A percentile compares a stretch with the other conserved stretches of the same genome.
Conservation (phyloP, 2,113 vertebrate genomes). For the Coturnix japonica region DNA sequence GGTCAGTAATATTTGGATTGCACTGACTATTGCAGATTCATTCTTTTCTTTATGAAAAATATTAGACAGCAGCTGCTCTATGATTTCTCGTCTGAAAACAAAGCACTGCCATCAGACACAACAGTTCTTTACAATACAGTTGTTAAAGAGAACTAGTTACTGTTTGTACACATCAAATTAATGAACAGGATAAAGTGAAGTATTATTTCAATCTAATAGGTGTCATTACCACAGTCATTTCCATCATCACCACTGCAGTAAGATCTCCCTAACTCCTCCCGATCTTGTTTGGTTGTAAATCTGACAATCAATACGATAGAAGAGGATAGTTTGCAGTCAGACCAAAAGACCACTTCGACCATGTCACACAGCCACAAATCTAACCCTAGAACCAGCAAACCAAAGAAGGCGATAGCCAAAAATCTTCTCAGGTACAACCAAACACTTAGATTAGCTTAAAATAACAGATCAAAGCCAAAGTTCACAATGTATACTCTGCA, state of each 20-base stretch:
- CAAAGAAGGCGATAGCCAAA: not conserved
- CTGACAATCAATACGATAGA: not conserved
- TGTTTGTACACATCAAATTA: not conserved
- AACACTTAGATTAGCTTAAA: not conserved
- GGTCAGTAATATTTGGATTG: conserved; percentile 96
- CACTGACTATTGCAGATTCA: conserved; percentile 96
- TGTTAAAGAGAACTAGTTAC: not conserved
- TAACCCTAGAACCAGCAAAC: not conserved
- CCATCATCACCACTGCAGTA: not conserved
- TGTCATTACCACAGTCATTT: not conserved
- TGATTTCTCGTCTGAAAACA: conserved; percentile 90
- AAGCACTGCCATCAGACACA: conserved; percentile 2
- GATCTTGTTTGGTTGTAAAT: not conserved
- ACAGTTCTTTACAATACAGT: not conserved
- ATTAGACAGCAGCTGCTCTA: conserved; percentile 94
- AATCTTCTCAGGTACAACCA: not conserved
- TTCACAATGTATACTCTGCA: not conserved
- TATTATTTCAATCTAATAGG: not conserved
- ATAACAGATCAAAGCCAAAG: not conserved
- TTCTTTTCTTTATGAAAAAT: conserved; percentile 97
- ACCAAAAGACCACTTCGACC: not conserved
- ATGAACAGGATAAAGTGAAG: not conserved
- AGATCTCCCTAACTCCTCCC: not conserved
- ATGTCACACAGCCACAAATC: not conserved
- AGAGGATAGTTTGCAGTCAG: not conserved